Conservation (phyloP, 2,113 vertebrate genomes). For the Clarias batrachus region DNA sequence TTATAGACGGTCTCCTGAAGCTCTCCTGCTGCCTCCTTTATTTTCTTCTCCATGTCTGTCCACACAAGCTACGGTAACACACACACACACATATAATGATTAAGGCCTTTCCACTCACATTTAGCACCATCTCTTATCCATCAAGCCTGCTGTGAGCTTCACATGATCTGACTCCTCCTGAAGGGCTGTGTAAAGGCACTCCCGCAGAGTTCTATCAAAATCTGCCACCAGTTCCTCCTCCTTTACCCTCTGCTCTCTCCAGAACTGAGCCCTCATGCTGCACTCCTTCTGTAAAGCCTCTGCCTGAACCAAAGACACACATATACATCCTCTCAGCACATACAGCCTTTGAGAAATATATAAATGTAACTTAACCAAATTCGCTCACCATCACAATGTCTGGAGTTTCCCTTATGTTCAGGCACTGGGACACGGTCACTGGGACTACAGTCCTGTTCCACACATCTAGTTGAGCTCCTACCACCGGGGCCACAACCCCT, state of each 20-base stretch:
- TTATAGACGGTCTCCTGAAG: slow-evolving; percentile 63
- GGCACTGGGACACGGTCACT: slow-evolving; percentile 73
- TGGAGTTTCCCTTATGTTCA: slow-evolving; percentile 61
- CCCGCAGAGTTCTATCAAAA: slow-evolving; percentile 64
- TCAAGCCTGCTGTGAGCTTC: slow-evolving; percentile 21
- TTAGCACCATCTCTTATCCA: not conserved
- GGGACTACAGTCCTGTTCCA: slow-evolving; percentile 72
- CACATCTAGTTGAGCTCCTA: slow-evolving; percentile 75
- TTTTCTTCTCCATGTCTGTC: slow-evolving; percentile 59
- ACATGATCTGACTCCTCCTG: slow-evolving; percentile 70
- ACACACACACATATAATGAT: slow-evolving; percentile 25
- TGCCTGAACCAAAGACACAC: slow-evolving; percentile 64
- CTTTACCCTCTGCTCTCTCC: slow-evolving; percentile 72
- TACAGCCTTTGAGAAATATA: not conserved
- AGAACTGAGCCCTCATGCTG: slow-evolving; percentile 67
- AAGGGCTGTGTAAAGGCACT: slow-evolving; percentile 50
- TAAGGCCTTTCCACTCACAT: slow-evolving; percentile 11
- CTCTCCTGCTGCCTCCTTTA: slow-evolving; percentile 62
- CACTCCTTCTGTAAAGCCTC: slow-evolving; percentile 77
- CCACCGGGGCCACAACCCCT: slow-evolving; percentile 73
- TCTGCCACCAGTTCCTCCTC: slow-evolving; percentile 72
- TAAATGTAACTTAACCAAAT: not conserved
- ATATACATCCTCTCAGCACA: not conserved
- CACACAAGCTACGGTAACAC: slow-evolving; percentile 57
- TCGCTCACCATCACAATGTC: slow-evolving; percentile 73